Evolutionary conservation across 2,888 invertebrate species (phyloP).

Genomic region (Hololepta plana): DNA sequence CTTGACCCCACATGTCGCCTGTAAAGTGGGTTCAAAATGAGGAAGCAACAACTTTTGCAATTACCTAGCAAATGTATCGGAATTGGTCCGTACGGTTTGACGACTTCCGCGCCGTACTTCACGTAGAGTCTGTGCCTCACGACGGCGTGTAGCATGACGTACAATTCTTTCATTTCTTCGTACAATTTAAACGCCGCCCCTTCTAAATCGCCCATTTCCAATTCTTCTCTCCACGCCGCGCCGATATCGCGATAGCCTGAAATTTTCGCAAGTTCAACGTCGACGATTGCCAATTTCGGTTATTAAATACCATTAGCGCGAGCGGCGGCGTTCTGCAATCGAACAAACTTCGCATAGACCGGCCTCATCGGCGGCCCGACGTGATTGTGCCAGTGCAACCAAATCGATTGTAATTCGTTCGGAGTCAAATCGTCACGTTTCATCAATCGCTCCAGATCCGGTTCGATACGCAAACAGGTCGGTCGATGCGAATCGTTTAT

Average conservation of each 20-base stretch:
- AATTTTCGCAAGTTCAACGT: conserved; percentile 5
- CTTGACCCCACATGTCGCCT: conserved; percentile 55
- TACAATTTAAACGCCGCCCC: conserved; percentile 33
- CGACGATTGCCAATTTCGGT: not conserved
- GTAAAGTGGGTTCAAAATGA: conserved; percentile 8
- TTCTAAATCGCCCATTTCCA: conserved; percentile 40
- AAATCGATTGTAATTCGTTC: conserved; percentile 31
- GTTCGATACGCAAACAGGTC: conserved; percentile 40
- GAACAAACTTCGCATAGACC: conserved; percentile 34
- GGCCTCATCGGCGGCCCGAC: conserved; percentile 37
- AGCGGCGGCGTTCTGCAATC: conserved; percentile 44
- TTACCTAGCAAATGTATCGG: conserved; percentile 52
- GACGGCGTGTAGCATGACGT: conserved; percentile 53
- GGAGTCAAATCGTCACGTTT: conserved; percentile 18
- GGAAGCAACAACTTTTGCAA: conserved; percentile 3
- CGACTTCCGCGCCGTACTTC: conserved; percentile 33
- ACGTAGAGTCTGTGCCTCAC: conserved; percentile 39
- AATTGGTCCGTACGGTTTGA: conserved; percentile 36
- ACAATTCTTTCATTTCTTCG: conserved; percentile 40
- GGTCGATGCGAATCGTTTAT: not conserved
- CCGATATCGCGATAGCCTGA: conserved; percentile 45
- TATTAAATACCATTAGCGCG: conserved; percentile 36
- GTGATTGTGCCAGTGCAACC: conserved; percentile 47
- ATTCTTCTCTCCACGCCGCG: conserved; percentile 43
- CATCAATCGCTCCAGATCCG: conserved; percentile 42